Evolutionary conservation across 2,113 vertebrate species (phyloP).

Genomic region (Orcinus orca): DNA sequence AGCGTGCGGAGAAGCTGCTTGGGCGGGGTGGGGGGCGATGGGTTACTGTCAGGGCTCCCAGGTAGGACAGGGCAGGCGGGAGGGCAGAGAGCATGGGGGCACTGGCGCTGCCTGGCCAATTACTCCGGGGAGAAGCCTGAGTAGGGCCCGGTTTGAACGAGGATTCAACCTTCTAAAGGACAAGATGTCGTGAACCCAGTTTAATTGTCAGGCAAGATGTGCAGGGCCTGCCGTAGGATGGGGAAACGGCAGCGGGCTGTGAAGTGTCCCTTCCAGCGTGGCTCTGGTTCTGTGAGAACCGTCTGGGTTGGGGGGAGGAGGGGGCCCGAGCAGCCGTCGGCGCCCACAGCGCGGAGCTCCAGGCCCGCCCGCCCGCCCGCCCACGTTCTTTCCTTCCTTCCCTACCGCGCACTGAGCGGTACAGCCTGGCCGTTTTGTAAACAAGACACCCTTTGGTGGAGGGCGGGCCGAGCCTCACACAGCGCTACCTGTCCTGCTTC

Average conservation of each 20-base stretch:
- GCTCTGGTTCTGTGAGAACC: neutral
- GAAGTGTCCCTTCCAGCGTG: fast-evolving
- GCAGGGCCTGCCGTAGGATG: fast-evolving
- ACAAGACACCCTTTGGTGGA: neutral
- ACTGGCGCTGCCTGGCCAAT: neutral
- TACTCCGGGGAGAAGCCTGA: fast-evolving
- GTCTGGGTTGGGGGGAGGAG: fast-evolving
- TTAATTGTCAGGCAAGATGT: neutral
- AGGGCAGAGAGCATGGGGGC: fast-evolving
- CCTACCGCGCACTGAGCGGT: fast-evolving
- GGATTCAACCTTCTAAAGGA: neutral
- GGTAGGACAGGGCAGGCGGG: no score
- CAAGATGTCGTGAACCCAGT: neutral
- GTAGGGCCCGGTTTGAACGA: neutral
- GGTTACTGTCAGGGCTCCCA: neutral
- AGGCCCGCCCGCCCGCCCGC: neutral
- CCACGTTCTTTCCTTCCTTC: neutral
- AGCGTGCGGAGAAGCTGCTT: neutral
- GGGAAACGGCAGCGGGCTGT: no score
- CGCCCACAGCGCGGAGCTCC: fast-evolving
- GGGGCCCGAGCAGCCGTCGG: neutral
- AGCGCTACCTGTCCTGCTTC: neutral
- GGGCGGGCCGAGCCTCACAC: neutral
- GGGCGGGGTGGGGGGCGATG: fast-evolving
- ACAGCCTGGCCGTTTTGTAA: fast-evolving